Percentiles rank a stretch among this genome's conserved stretches.
These are phyloP conservation scores for Brachionus rubens DNA, from an alignment of 1,140 invertebrate genomes.

Conservation along the genomic window DNA sequence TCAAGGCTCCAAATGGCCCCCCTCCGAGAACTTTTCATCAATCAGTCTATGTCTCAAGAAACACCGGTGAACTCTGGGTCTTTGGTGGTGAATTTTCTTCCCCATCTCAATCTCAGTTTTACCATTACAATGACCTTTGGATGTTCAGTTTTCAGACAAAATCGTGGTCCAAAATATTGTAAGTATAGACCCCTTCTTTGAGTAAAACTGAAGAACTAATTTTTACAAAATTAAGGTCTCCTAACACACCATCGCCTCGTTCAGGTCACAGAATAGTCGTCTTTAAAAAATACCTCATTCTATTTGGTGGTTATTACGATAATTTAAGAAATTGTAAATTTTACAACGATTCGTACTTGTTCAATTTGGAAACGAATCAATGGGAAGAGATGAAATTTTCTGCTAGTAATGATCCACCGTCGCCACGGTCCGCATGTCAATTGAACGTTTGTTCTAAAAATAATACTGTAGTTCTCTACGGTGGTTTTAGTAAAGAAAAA, in stretches of 20 bases:
- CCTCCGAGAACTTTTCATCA: constrained; percentile 83
- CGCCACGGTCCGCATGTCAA: constrained; percentile 63
- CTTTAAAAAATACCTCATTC: constrained; percentile 72
- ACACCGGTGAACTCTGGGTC: not conserved
- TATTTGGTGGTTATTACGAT: constrained; percentile 89
- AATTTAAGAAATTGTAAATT: constrained; percentile 81
- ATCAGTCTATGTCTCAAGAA: constrained; percentile 53
- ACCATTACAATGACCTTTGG: constrained; percentile 90
- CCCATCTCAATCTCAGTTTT: constrained; percentile 82
- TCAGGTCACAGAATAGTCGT: constrained; percentile 85
- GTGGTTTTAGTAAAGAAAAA: constrained; percentile 78
- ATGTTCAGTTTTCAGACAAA: constrained; percentile 73
- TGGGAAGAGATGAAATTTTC: constrained; percentile 73
- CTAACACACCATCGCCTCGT: constrained; percentile 74
- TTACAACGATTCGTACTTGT: constrained; percentile 80
- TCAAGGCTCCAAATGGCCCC: constrained; percentile 75
- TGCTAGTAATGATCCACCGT: constrained; percentile 60
- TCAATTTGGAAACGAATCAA: constrained; percentile 74
- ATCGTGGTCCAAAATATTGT: constrained; percentile 81
- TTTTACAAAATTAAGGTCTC: constrained; percentile 58
- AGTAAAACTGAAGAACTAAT: not conserved
- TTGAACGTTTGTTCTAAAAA: constrained; percentile 65
- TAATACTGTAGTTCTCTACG: constrained; percentile 72
- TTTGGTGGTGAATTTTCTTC: constrained; percentile 80
- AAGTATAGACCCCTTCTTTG: no score